Base-by-base conservation (phyloP, 2,113 vertebrate species). In the Turdus rufiventris region DNA sequence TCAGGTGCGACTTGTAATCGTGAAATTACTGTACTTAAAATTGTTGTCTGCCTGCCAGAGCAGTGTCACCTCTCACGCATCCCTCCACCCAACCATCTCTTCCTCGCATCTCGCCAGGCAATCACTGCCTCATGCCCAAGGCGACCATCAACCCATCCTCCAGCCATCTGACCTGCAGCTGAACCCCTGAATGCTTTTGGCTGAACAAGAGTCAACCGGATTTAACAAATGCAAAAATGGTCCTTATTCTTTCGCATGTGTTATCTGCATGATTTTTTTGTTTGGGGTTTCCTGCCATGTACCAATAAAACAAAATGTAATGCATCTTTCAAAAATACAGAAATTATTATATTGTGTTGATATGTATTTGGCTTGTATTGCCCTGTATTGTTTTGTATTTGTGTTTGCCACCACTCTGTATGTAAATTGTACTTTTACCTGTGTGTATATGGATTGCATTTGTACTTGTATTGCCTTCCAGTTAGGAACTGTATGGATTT, bases 1-100 rank as follows among this genome's bases (percentile, higher is more conserved):
- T 38, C 36, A 38, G 36, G 36, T 38, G 36, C 36, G 36, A 10
- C 36, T 38, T 38, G 10, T 38, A 38, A 38, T 38, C 36, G 36
- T 38, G 9, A 38, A 38, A 38, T 38, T 38, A 45, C 15, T 73
- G 26, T 23, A n/a, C 18, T 42, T 48, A 20, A 67, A 48, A 34
- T 19, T 28, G 24, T 28, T 67, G 65, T 9, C 65, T 67, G 45
- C 65, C n/a, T 67, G 33, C 24, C 45, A 67, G 45, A 48, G 45
- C 2, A 6, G 24, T 34, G 45, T 48, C 3, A 2, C 12, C 23
- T 18, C 16, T n/a, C 65, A 34, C 13, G 5, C 3, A 1, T 67
- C 45, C 24, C 45, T 48, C 45, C 65, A 36, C 45, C 18, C 65
- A 34, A 19, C 65, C 24, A 67, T 36, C n/a, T 67, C 65, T 24